Base-by-base conservation (phyloP, 2,888 invertebrate species). In the Drosophila putrida region DNA sequence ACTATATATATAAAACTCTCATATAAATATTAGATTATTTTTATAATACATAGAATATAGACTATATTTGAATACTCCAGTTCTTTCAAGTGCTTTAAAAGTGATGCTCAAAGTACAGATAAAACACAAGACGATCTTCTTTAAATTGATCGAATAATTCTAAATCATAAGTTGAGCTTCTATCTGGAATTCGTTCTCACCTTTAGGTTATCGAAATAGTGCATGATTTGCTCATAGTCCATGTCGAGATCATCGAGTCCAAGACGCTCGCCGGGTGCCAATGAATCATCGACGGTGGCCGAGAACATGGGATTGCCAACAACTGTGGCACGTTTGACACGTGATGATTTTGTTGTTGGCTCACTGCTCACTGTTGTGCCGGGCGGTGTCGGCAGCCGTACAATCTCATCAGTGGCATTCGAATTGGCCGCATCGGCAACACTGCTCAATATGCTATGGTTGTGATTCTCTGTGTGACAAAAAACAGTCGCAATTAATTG, bases 211-310 rank as follows among this genome's bases (percentile, higher is more conserved):
- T 98, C 98, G 94, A 99, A 98, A 93, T 98, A 98, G 93, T 98
- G 97, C 97, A 98, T 97, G 93, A 99, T 97, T 94, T 98, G 98
- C 93, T 98, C 98, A 93, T 98, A 98, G 93, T 98, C 97, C 97
- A 98, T 97, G 91, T 97, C 97, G 77, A 97, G 94, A 92, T 97
- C 96, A 93, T 97, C 97, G 82, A 97, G 93, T 53, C 95, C 95
- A 69, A 96, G 94, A 79, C 95, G 93, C 84, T 95, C 95, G 43
- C 94, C 94, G 71, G 93, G 93, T 78, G 92, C 91, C 75, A 92
- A 91, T 57, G 93, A 93, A 67, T 94, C 93, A 91, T 94, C 90
- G 81, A 91, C 91, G 68, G 92, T 91, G 82, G 89, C 92, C 58
- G 96, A 96, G 93, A 95, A 97, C 96, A 97, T 97, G 61, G 97